Conservation (phyloP, 2,113 vertebrate species). For the Stigmatopora argus region DNA sequence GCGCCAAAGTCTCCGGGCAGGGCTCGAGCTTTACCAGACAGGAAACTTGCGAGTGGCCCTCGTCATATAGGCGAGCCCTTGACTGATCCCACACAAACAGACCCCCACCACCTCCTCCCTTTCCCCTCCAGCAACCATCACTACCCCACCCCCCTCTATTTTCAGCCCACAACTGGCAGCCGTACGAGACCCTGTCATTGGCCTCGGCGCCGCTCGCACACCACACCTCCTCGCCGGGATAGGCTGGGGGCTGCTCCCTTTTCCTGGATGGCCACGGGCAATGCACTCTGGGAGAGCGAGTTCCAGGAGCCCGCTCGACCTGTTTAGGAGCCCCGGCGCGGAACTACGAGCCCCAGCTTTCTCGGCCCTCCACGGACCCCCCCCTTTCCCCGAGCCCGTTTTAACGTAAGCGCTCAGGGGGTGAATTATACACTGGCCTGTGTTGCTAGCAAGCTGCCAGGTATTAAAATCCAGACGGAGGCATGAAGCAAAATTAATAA, state of each 20-base stretch:
- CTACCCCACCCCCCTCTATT: slow-evolving; percentile 65
- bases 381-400: slow-evolving; percentile 67
- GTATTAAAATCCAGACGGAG: slow-evolving; percentile 75
- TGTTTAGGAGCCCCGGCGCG: slow-evolving; percentile 36
- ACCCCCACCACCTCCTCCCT: slow-evolving; percentile 57
- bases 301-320: slow-evolving; percentile 52
- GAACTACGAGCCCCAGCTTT: slow-evolving; percentile 76
- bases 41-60: slow-evolving; percentile 76
- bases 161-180: slow-evolving; percentile 75
- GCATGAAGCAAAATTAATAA: slow-evolving; percentile 55
- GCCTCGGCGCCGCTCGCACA: slow-evolving; percentile 67
- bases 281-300: slow-evolving; percentile 73
- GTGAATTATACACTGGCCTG: slow-evolving; percentile 77
- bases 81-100: slow-evolving; percentile 78
- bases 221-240: slow-evolving; percentile 75
- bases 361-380: slow-evolving; percentile 51
- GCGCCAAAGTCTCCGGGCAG: slow-evolving; percentile 69
- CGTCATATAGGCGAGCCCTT: slow-evolving; percentile 76
- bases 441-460: slow-evolving; percentile 77
- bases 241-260: slow-evolving; percentile 64
- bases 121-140: slow-evolving; percentile 37
- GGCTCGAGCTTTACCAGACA: slow-evolving; percentile 65
- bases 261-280: slow-evolving; percentile 73
- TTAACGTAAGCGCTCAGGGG: slow-evolving; percentile 78
- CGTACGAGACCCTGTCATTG: slow-evolving; percentile 64